These are phyloP conservation scores for Caenorhabditis angaria DNA, from an alignment of 2,888 invertebrate genomes.

Conservation along the genomic window DNA sequence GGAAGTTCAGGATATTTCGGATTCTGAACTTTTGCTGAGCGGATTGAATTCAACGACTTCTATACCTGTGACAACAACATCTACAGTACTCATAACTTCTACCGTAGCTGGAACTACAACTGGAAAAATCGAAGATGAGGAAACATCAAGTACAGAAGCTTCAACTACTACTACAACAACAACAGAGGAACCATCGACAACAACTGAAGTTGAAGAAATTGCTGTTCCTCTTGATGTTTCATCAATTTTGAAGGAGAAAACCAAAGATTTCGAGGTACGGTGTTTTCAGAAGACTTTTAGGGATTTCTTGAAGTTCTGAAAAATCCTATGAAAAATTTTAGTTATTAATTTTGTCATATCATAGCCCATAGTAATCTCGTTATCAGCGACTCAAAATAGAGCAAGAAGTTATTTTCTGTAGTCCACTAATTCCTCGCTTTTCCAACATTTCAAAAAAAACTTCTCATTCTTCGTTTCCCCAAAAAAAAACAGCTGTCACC, in stretches of 20 bases:
- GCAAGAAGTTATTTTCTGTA: no score
- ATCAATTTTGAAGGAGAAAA: slow-evolving; percentile 35
- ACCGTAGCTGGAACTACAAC: background rate
- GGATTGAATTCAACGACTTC: no score
- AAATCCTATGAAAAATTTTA: no score
- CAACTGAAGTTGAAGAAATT: slow-evolving; percentile 13
- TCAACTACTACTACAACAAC: background rate
- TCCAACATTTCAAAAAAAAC: no score
- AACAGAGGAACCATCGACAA: background rate
- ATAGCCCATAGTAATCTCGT: no score
- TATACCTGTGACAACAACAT: no score
- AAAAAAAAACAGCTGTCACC: slow-evolving; percentile 4
- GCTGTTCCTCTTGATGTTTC: slow-evolving; percentile 33
- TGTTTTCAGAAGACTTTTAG: no score
- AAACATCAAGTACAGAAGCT: background rate
- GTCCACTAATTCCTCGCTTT: no score
- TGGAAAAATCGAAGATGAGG: background rate
- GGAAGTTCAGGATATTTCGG: background rate
- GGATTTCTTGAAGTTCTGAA: no score
- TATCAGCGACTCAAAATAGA: background rate
- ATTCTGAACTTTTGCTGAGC: no score
- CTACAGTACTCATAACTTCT: background rate
- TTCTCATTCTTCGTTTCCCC: background rate
- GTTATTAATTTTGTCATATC: no score
- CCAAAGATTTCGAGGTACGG: slow-evolving; percentile 26